Evolutionary conservation across 2,888 invertebrate genomes (phyloP).

Genomic region (Orchesellides sinensis): DNA sequence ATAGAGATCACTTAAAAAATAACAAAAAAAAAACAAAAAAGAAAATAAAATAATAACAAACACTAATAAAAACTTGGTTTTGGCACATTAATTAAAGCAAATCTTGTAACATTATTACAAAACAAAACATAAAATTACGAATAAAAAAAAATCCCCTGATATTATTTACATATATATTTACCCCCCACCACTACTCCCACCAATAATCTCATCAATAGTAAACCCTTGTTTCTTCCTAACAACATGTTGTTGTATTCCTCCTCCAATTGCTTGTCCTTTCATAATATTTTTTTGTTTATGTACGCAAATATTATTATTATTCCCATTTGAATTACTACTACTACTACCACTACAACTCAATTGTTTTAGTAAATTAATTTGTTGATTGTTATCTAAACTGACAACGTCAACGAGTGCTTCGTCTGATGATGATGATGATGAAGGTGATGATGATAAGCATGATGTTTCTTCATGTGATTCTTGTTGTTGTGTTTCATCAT

Average conservation of each 20-base stretch:
- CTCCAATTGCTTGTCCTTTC: no score
- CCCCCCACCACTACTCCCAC: background rate
- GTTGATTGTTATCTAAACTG: constrained; percentile 33
- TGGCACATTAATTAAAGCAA: no score
- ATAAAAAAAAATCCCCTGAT: no score
- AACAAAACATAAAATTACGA: no score
- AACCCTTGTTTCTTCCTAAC: constrained; percentile 25
- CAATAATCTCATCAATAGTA: constrained; percentile 38
- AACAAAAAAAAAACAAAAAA: no score
- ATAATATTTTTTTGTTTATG: background rate
- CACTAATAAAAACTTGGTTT: no score
- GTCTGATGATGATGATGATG: background rate
- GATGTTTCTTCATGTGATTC: no score
- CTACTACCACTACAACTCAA: background rate
- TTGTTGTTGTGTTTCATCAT: background rate
- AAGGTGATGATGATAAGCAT: constrained; percentile 1
- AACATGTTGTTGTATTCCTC: background rate
- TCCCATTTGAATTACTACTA: background rate
- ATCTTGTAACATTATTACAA: no score
- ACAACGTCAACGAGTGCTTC: constrained; percentile 31
- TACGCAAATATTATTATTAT: background rate
- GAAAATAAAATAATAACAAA: no score
- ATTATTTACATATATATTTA: no score
- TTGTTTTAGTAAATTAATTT: constrained; percentile 32
- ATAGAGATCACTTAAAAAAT: no score